phyloP scores from a whole-genome alignment of 2,113 vertebrate species.

The Archocentrus centrarchus region DNA sequence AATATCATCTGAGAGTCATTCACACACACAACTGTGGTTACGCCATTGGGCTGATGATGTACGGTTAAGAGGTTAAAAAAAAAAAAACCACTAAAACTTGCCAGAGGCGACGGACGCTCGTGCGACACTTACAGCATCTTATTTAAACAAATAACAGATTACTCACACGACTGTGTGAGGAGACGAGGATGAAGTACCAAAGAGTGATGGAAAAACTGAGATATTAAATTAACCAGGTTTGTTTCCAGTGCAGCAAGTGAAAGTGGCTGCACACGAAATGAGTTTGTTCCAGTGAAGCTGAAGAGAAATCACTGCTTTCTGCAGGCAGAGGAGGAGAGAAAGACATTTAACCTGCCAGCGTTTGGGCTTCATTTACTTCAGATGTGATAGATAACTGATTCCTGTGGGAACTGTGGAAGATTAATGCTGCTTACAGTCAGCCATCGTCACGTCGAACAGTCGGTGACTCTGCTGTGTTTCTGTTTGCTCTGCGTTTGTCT shows the following conservation, averaged over 20 bases:
- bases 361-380: neutral
- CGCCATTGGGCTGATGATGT: conserved; percentile 19
- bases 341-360: neutral
- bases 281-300: neutral
- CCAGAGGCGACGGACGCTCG: conserved; percentile 9
- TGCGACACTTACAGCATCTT: conserved; percentile 37
- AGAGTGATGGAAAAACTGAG: neutral
- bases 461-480: neutral
- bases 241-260: conserved; percentile 4
- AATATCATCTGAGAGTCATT: conserved; percentile 40
- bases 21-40: conserved; percentile 41
- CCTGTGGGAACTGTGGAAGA: neutral
- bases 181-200: neutral
- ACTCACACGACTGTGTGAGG: conserved; percentile 5
- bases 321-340: neutral
- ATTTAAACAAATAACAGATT: conserved; percentile 50
- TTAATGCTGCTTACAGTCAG: conserved; percentile 7
- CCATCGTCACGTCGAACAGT: neutral
- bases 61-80: conserved; percentile 20
- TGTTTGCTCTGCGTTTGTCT: conserved; percentile 1
- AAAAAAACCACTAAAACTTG: conserved; percentile 45
- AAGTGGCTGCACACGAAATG: conserved; percentile 1
- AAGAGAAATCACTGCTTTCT: neutral
- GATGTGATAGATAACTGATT: neutral
- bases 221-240: conserved; percentile 29